Base-by-base conservation (phyloP, 92 coral and sea anemone genomes). In the Palythoa grandiflora region DNA sequence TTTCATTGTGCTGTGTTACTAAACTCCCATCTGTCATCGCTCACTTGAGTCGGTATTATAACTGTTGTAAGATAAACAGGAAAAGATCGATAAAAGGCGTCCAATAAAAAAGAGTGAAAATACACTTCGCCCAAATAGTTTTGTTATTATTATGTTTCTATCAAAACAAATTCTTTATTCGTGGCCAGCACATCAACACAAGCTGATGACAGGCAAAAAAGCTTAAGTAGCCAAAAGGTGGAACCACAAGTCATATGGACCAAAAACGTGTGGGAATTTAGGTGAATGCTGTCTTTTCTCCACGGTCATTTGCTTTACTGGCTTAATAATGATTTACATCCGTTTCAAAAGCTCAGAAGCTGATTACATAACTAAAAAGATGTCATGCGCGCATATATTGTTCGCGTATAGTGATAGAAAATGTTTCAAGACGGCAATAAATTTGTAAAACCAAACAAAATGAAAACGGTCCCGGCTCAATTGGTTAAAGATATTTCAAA, bases 181-280 rank as follows among this genome's bases (percentile, higher is more conserved):
- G 70, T 63, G 37, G n/a, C 21, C 70, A n/a, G 70, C n/a, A 63
- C 21, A 0, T 21, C 36, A 15, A 14, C 17, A 17, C 70, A 63
- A 63, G 70, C 20, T 63, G 70, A n/a, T 63, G 70, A 63, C 70
- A 63, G n/a, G 70, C 70, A n/a, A 63, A 63, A 63, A 19, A 9
- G 6, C 6, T 63, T 3, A 63, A 63, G 6, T n/a, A 7, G 9
- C 28, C 70, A 17, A 63, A 17, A 63, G 70, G 70, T 21, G 70
- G n/a, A 8, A 63, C 70, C 20, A 5, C 50, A 8, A 44, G 6
- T 2, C 4, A 8, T 44, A 8, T 5, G 6, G 6, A 44, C 50
- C 3, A 59, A 19, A 59, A 63, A 63, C 70, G 70, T 63, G 70
- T 63, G 21, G 70, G 70, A 63, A 63, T 63, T 63, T 63, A 63